Conservation (phyloP, 2,113 vertebrate genomes). For the Aythya baeri region DNA sequence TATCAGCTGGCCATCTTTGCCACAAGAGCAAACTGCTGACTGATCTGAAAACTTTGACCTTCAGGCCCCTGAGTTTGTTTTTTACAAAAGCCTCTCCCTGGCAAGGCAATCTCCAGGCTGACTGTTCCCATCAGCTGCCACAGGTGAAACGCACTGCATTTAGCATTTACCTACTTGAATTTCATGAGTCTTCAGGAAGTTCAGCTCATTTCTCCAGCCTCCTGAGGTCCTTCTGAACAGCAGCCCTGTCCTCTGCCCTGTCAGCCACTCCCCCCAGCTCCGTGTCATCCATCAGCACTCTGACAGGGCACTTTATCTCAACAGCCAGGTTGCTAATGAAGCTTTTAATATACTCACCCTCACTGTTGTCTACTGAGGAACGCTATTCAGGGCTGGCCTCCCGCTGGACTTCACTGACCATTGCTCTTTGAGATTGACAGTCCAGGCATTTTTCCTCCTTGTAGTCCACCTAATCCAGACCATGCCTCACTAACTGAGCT, state of each 20-base stretch:
- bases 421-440: not conserved
- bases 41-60: not conserved
- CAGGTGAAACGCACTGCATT: not conserved
- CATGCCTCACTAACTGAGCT: not conserved
- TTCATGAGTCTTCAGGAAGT: not conserved
- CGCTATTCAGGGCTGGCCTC: not conserved
- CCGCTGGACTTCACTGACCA: no score
- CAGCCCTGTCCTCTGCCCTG: no score
- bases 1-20: accelerated
- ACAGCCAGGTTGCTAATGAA: not conserved
- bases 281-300: not conserved
- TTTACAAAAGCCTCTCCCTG: not conserved
- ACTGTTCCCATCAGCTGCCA: not conserved
- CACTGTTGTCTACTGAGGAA: not conserved
- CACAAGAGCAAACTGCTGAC: not conserved
- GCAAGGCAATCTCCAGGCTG: not conserved
- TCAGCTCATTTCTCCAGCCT: not conserved
- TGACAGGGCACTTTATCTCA: not conserved
- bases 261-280: not conserved
- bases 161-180: not conserved
- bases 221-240: not conserved
- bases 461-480: not conserved
- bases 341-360: not conserved
- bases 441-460: not conserved
- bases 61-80: not conserved